These are phyloP conservation scores for Artemia franciscana DNA, from an alignment of 1,140 invertebrate species.

Conservation along the genomic window DNA sequence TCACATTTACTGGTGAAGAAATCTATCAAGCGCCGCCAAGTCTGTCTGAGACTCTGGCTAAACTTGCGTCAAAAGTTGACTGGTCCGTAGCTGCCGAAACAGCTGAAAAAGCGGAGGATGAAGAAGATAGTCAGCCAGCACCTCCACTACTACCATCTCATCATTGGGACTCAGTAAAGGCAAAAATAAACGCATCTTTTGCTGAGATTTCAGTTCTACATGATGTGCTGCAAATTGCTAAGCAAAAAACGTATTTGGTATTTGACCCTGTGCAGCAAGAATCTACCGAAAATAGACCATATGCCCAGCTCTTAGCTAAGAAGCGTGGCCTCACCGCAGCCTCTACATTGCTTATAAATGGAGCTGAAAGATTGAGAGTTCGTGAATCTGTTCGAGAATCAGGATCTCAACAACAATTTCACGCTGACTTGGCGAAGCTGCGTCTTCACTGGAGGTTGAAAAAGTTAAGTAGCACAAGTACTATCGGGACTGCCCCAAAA, in stretches of 20 bases:
- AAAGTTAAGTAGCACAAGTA: conserved; percentile 52
- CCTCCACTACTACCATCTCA: conserved; percentile 54
- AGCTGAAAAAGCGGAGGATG: conserved; percentile 11
- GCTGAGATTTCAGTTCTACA: conserved; percentile 79
- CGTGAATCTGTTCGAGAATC: conserved; percentile 51
- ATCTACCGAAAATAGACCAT: conserved; percentile 47
- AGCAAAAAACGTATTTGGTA: conserved; percentile 82
- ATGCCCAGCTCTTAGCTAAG: conserved; percentile 68
- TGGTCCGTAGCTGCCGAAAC: conserved; percentile 29
- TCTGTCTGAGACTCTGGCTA: conserved; percentile 75
- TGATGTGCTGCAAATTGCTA: conserved; percentile 74
- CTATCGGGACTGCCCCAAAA: neutral
- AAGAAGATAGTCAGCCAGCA: conserved; percentile 42
- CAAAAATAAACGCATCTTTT: conserved; percentile 47
- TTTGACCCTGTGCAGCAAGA: conserved; percentile 77
- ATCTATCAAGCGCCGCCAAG: conserved; percentile 78
- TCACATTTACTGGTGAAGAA: conserved; percentile 85
- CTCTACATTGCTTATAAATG: conserved; percentile 49
- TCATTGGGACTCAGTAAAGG: conserved; percentile 78
- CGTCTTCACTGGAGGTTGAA: conserved; percentile 84
- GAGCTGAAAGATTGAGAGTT: conserved; percentile 59
- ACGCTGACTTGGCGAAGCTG: conserved; percentile 66
- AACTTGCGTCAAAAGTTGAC: conserved; percentile 82
- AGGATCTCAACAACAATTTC: conserved; percentile 44
- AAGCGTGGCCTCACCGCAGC: conserved; percentile 73